Conservation (phyloP, 2,888 invertebrate species). For the Prosopocoilus inquinatus region DNA sequence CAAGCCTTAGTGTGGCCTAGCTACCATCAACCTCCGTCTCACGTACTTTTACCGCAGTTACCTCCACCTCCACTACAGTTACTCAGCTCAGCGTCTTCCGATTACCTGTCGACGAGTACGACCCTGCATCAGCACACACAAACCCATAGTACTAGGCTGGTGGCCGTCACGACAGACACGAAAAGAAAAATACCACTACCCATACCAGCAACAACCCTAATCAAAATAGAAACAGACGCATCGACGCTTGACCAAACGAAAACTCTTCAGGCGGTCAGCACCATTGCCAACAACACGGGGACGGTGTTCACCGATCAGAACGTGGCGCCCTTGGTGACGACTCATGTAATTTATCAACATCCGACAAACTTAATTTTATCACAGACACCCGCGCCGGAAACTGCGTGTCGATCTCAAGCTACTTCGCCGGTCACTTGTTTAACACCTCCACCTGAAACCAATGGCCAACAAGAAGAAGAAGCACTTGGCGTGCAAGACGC, state of each 20-base stretch:
- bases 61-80: constrained; percentile 68
- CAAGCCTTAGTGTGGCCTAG: constrained; percentile 76
- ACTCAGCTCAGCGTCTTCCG: constrained; percentile 53
- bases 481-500: constrained; percentile 73
- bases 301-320: constrained; percentile 53
- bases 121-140: constrained; percentile 66
- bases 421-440: constrained; percentile 57
- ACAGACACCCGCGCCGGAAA: constrained; percentile 40
- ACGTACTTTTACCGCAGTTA: constrained; percentile 57
- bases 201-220: constrained; percentile 55
- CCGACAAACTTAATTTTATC: constrained; percentile 47
- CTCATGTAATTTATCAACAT: constrained; percentile 58
- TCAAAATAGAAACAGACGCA: constrained; percentile 71
- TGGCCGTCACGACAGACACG: constrained; percentile 60
- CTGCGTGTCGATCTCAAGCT: constrained; percentile 50
- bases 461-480: constrained; percentile 47
- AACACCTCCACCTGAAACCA: constrained; percentile 60
- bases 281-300: constrained; percentile 44
- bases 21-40: constrained; percentile 55
- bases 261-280: constrained; percentile 46
- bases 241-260: constrained; percentile 48
- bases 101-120: constrained; percentile 60
- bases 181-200: constrained; percentile 53
- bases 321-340: constrained; percentile 55
- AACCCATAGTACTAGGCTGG: constrained; percentile 65